phyloP scores from a whole-genome alignment of 1,140 invertebrate genomes.

The Tetramorium parvispinum region DNA sequence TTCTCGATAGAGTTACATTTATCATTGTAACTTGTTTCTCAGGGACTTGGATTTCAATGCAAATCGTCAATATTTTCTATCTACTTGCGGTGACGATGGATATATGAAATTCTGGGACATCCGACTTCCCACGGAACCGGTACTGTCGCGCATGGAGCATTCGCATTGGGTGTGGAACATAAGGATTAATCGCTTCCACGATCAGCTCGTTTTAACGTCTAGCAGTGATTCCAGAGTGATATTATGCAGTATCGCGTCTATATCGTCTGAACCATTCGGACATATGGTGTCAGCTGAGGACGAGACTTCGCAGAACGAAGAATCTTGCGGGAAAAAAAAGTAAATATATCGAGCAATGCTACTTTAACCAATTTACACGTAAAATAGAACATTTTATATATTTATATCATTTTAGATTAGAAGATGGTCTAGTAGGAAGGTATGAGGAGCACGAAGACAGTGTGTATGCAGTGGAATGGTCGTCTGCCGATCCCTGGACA shows the following conservation, averaged over 20 bases:
- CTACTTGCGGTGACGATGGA: constrained; percentile 98
- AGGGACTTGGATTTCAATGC: constrained; percentile 98
- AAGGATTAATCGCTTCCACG: constrained; percentile 98
- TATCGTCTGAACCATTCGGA: constrained; percentile 93
- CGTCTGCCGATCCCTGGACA: constrained; percentile 98
- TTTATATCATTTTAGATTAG: constrained; percentile 84
- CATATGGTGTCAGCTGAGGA: constrained; percentile 86
- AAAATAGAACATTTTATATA: background rate
- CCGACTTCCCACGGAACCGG: constrained; percentile 91
- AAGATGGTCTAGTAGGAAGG: constrained; percentile 94
- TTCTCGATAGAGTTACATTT: background rate
- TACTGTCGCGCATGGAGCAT: constrained; percentile 94
- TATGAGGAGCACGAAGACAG: constrained; percentile 99
- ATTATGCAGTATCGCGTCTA: constrained; percentile 93
- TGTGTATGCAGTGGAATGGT: constrained; percentile 99
- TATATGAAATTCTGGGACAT: constrained; percentile 98
- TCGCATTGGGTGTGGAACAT: constrained; percentile 99
- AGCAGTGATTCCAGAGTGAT: constrained; percentile 97
- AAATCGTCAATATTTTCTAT: constrained; percentile 97
- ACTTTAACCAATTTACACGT: background rate
- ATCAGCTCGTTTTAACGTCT: constrained; percentile 97
- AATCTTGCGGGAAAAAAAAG: constrained; percentile 82
- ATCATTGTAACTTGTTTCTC: constrained; percentile 46
- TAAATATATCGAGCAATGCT: constrained; percentile 51
- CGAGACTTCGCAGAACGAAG: constrained; percentile 75